Conservation (phyloP, 2,113 vertebrate genomes). For the Ceyx melanurus region DNA sequence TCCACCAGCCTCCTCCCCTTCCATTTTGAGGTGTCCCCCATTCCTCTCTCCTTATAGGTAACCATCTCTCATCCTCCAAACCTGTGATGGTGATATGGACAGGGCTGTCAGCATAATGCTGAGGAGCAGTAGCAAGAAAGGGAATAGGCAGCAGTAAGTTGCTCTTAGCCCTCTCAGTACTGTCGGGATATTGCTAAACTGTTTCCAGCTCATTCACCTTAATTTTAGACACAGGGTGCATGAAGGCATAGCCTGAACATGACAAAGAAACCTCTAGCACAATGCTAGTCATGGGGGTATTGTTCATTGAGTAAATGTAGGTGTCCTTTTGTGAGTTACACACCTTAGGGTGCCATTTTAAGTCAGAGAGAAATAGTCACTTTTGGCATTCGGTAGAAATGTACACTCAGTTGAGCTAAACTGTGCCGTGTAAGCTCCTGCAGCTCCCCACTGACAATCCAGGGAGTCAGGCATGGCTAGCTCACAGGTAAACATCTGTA, state of each 20-base stretch:
- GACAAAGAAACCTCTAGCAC: not conserved
- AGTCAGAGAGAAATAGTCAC: not conserved
- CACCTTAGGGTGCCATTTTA: not conserved
- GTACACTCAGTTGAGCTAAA: constrained; percentile 26
- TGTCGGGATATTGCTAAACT: not conserved
- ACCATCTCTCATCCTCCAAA: not conserved
- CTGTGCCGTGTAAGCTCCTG: not conserved
- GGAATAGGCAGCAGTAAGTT: not conserved
- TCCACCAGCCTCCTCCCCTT: not conserved
- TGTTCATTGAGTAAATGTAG: not conserved
- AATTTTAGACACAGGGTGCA: not conserved
- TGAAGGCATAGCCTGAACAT: not conserved
- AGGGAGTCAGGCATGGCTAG: not conserved
- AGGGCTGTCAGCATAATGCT: not conserved
- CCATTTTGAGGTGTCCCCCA: not conserved
- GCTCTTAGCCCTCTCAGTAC: not conserved
- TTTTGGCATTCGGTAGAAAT: not conserved
- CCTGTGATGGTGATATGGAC: not conserved
- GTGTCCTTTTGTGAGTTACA: not conserved
- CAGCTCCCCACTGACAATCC: not conserved
- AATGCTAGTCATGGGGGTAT: not conserved
- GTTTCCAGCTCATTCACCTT: not conserved
- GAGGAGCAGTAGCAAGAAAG: not conserved
- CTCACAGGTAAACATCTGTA: not conserved
- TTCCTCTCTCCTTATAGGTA: not conserved